phyloP scores from a whole-genome alignment of 2,888 invertebrate species.

The Neocrepidodera transversa region DNA sequence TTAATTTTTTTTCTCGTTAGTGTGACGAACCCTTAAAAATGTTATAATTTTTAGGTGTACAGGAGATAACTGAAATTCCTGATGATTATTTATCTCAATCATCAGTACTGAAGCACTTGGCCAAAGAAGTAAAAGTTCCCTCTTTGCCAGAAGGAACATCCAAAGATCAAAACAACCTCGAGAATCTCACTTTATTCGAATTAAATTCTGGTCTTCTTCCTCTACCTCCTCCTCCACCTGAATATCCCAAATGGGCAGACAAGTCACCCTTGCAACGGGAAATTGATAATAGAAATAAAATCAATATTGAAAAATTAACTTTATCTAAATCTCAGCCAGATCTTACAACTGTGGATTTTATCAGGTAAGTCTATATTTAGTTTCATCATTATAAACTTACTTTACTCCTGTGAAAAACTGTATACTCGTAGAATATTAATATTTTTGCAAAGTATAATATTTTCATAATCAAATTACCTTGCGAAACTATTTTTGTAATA shows the following conservation, averaged over 20 bases:
- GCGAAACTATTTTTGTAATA: no score
- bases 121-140: constrained; percentile 73
- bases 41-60: constrained; percentile 58
- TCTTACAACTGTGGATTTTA: constrained; percentile 65
- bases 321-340: constrained; percentile 86
- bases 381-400: background rate
- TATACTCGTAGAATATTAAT: no score
- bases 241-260: constrained; percentile 59
- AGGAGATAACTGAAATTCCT: constrained; percentile 85
- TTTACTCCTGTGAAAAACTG: no score
- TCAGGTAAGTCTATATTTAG: constrained; percentile 12
- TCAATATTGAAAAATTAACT: constrained; percentile 63
- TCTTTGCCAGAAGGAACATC: constrained; percentile 46
- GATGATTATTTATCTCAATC: constrained; percentile 85
- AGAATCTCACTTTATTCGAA: constrained; percentile 48
- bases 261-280: constrained; percentile 53
- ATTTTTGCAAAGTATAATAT: no score
- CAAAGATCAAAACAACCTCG: constrained; percentile 41
- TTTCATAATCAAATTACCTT: no score
- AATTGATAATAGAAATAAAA: constrained; percentile 48
- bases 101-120: constrained; percentile 82
- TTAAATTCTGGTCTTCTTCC: constrained; percentile 49
- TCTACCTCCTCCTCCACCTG: constrained; percentile 58
- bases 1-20: no score
- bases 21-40: no score